Evolutionary conservation across 30 jellyfish, hydroid and myxozoan species (phyloP).

Genomic region (Cassiopea andromeda): DNA sequence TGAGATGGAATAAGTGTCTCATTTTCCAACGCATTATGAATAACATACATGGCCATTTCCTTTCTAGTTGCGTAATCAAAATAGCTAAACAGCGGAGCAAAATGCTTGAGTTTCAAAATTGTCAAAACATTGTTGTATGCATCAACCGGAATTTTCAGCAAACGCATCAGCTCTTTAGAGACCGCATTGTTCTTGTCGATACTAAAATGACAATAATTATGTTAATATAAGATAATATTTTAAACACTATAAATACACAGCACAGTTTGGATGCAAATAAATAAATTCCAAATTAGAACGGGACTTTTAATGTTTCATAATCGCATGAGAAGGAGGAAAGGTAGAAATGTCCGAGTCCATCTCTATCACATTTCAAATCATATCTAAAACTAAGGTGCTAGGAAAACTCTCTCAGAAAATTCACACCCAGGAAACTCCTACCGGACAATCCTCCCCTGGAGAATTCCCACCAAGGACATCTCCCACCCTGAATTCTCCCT

Average conservation of each 20-base stretch:
- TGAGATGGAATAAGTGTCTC: conserved; percentile 90
- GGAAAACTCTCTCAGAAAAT: no score
- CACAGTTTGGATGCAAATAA: neutral
- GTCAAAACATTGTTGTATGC: conserved; percentile 94
- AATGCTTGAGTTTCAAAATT: conserved; percentile 89
- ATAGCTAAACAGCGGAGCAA: conserved; percentile 95
- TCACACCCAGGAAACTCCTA: no score
- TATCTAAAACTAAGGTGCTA: no score
- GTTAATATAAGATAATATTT: neutral
- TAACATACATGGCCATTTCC: conserved; percentile 98
- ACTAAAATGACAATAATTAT: conserved; percentile 35
- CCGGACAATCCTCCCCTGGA: no score
- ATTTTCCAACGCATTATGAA: conserved; percentile 93
- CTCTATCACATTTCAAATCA: no score
- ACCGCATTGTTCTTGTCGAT: conserved; percentile 99
- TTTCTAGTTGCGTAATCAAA: conserved; percentile 95
- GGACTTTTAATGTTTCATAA: no score
- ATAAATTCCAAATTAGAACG: no score
- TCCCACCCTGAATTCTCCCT: no score
- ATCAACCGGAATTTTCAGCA: conserved; percentile 96
- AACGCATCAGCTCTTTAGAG: conserved; percentile 94
- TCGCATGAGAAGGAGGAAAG: no score
- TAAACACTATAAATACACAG: neutral
- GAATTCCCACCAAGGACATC: no score
- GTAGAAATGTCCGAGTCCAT: no score